Conservation (phyloP, 2,888 invertebrate species). For the Arge pagana region DNA sequence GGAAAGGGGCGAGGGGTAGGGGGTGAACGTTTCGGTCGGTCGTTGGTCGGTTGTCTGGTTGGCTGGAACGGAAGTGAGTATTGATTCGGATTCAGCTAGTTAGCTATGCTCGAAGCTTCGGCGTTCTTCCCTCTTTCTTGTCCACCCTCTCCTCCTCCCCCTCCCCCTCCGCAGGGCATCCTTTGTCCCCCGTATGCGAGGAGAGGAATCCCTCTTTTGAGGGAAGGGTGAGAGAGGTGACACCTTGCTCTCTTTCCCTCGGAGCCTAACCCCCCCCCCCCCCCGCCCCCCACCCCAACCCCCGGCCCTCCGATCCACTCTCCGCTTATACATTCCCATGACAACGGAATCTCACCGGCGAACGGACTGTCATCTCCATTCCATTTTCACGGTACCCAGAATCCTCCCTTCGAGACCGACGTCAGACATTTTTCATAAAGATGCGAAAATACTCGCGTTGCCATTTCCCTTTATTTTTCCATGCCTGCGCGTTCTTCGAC, state of each 20-base stretch:
- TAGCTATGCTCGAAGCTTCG: slow-evolving; percentile 48
- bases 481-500: no score
- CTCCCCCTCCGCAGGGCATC: slow-evolving; percentile 22
- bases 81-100: slow-evolving; percentile 56
- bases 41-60: slow-evolving; percentile 23
- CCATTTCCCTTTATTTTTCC: no score
- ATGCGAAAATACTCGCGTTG: no score
- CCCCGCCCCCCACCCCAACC: not conserved
- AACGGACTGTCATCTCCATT: no score
- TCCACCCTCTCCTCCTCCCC: slow-evolving; percentile 15
- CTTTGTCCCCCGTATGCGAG: slow-evolving; percentile 22
- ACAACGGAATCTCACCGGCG: slow-evolving; percentile 31
- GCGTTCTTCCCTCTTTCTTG: slow-evolving; percentile 26
- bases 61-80: slow-evolving; percentile 49
- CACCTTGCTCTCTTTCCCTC: slow-evolving; percentile 31
- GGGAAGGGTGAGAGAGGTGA: slow-evolving; percentile 34
- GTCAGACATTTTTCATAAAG: no score
- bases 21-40: no score
- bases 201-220: slow-evolving; percentile 18
- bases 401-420: no score
- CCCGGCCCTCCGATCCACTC: slow-evolving; percentile 9
- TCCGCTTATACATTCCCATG: slow-evolving; percentile 40
- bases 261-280: slow-evolving; percentile 2
- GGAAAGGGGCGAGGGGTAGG: no score
- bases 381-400: no score